Evolutionary conservation across 2,888 invertebrate species (phyloP).

Genomic region (Harpagoxenus sublaevis): DNA sequence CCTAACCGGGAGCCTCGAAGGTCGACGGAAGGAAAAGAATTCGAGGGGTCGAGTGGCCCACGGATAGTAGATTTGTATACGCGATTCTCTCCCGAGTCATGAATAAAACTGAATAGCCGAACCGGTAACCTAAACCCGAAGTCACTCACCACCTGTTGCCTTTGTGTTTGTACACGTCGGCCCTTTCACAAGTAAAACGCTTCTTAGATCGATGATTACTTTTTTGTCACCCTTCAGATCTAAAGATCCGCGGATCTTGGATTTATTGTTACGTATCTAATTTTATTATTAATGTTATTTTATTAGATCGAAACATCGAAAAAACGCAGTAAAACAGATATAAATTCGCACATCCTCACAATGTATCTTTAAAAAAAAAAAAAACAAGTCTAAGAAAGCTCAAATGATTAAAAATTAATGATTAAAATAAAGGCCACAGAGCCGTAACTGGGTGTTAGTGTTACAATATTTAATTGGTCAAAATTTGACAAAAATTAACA

Average conservation of each 20-base stretch:
- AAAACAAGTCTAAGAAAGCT: too few relatives aligned
- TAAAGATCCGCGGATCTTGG: conserved; percentile 21
- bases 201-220: conserved; percentile 40
- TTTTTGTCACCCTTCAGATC: conserved; percentile 36
- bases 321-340: neutral
- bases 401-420: too few relatives aligned
- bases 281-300: conserved; percentile 4
- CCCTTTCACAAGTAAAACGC: conserved; percentile 64
- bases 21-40: conserved; percentile 71
- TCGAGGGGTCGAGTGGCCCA: conserved; percentile 71
- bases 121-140: conserved; percentile 75
- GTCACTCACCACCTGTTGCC: conserved; percentile 79
- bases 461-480: too few relatives aligned
- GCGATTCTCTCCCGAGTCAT: conserved; percentile 70
- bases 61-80: conserved; percentile 73
- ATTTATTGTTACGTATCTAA: neutral
- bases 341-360: neutral
- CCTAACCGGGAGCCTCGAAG: conserved; percentile 63
- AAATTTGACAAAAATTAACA: too few relatives aligned
- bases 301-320: neutral
- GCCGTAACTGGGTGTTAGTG: too few relatives aligned
- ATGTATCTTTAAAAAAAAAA: neutral
- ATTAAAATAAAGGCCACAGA: too few relatives aligned
- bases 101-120: conserved; percentile 79
- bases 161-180: conserved; percentile 72